A percentile compares a stretch with the other conserved stretches of the same genome.
Evolutionary conservation across 2,797 vertebrate genomes (phyloP).

Genomic region (Arnoldichthys spilopterus): DNA sequence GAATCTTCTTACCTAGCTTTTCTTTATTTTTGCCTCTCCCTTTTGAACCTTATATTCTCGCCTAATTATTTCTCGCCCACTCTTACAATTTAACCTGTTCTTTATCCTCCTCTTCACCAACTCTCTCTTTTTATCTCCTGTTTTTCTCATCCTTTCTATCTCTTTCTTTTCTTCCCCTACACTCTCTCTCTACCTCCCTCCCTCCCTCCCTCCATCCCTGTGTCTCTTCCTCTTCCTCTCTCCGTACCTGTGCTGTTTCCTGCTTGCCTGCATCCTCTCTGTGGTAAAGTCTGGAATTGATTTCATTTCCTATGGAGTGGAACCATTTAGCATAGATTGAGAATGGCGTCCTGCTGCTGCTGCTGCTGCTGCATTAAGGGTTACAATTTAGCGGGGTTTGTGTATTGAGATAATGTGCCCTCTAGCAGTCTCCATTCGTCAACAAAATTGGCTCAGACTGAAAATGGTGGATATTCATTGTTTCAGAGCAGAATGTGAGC

Average conservation of each 20-base stretch:
- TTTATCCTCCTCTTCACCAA: slow-evolving; percentile 26
- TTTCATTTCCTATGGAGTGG: slow-evolving; percentile 69
- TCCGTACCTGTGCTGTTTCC: slow-evolving; percentile 8
- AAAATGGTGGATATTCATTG: background rate
- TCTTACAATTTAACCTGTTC: background rate
- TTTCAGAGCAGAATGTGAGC: background rate
- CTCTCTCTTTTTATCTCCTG: slow-evolving; percentile 55
- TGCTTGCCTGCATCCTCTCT: slow-evolving; percentile 25
- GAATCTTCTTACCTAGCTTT: slow-evolving; percentile 18
- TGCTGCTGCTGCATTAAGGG: slow-evolving; percentile 51
- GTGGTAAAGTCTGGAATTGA: slow-evolving; percentile 55
- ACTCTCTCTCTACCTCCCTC: background rate
- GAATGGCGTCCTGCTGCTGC: slow-evolving; percentile 52
- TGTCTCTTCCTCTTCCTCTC: background rate
- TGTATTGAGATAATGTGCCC: slow-evolving; percentile 38
- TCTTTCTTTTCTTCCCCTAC: slow-evolving; percentile 10
- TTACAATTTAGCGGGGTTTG: slow-evolving; percentile 40
- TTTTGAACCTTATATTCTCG: slow-evolving; percentile 7
- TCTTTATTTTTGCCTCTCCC: slow-evolving; percentile 42
- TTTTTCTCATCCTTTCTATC: slow-evolving; percentile 48
- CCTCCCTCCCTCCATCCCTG: background rate
- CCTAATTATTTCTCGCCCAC: slow-evolving; percentile 19
- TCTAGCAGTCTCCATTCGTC: slow-evolving; percentile 27
- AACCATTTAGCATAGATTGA: slow-evolving; percentile 65
- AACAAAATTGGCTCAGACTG: background rate